Evolutionary conservation across 1,140 invertebrate genomes (phyloP), one percentile per base, ranked within the genome.

Genomic region (Pseudomyrmex cubaensis): DNA sequence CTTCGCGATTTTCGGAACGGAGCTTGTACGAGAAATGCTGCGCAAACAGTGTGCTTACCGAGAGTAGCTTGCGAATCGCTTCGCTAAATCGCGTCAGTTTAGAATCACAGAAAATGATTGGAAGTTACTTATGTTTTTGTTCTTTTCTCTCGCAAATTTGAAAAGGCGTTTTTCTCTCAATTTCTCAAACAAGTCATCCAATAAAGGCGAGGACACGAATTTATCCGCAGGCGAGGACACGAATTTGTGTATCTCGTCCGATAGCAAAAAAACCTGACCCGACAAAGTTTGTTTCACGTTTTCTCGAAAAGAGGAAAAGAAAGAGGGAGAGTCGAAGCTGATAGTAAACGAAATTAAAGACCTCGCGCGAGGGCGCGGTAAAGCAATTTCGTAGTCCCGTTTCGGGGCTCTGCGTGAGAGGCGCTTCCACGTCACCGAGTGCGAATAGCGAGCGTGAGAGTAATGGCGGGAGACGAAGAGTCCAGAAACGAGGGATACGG

Each of bases 301-400:
- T 8, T 22, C 20, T 13, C 46, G 50, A 17, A 72, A 3, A 67
- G 35, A 50, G 12, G 12, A 15, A 12, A 13, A 44, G 61, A 69
- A 12, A 48, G 22, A 70, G 10, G 57, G 57, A 74, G 25, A 75
- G 48, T n/a, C 50, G 63, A 17, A 54, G 82, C 70, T 56, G 85
- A 84, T 85, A 77, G 83, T 77, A 85, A 88, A 88, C 66, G 69
- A 88, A 88, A 88, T 88, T 85, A 88, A 88, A 88, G 86, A 88
- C 57, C 77, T n/a, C 87, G 86, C 86, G 83, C 50, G 67, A 70
- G 86, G 77, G 5, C 35, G 73, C 25, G 86, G 86, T 88, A 88
- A 88, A 88, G 87, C 87, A 88, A 88, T 88, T 88, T 88, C 62
- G 87, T 82, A 85, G 83, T 77, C 66, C 61, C 77, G 77, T 73